Conservation (phyloP, 2,797 vertebrate genomes). For the Cyprinella venusta region DNA sequence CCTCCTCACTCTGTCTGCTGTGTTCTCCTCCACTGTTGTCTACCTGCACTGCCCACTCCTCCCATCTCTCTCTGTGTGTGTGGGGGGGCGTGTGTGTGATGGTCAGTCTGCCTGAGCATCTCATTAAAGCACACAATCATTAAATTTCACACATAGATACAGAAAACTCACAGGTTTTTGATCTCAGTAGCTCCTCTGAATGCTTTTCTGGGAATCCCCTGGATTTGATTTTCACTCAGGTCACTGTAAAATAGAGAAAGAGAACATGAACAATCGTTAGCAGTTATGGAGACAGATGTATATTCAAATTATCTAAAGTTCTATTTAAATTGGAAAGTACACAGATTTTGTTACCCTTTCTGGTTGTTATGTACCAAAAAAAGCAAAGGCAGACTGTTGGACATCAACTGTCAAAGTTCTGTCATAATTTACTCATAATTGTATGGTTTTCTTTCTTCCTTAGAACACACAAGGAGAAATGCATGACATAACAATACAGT, state of each 20-base stretch:
- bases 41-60: constrained; percentile 46
- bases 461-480: background rate
- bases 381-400: background rate
- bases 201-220: constrained; percentile 95
- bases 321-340: background rate
- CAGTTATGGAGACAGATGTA: background rate
- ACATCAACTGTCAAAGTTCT: background rate
- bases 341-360: too few relatives aligned
- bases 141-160: constrained; percentile 46
- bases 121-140: constrained; percentile 56
- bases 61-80: background rate
- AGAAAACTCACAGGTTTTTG: constrained; percentile 89
- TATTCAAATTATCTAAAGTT: background rate
- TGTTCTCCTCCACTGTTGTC: constrained; percentile 26
- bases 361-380: background rate
- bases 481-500: background rate
- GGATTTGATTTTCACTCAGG: constrained; percentile 98
- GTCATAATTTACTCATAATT: background rate
- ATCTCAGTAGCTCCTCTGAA: constrained; percentile 97
- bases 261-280: background rate
- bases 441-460: background rate
- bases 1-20: background rate
- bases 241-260: constrained; percentile 78
- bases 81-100: constrained; percentile 8
- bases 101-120: constrained; percentile 53